Conservation (phyloP, 2,888 invertebrate species). For the Netelia melanura region DNA sequence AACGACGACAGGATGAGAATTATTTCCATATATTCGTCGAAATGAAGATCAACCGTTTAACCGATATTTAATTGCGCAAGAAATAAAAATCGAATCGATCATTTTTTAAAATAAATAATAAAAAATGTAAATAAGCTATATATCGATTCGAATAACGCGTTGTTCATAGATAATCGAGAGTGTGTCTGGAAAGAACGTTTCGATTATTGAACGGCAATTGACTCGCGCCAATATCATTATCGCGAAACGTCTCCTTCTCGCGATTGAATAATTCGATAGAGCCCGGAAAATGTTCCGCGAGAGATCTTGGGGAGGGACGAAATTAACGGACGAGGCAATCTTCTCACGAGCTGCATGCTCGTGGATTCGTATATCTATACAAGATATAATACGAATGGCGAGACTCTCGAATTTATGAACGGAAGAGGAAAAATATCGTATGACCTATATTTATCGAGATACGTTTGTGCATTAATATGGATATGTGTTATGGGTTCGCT, state of each 20-base stretch:
- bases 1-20: no score
- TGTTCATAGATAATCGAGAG: no score
- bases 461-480: background rate
- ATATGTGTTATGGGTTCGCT: background rate
- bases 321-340: constrained; percentile 8
- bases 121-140: no score
- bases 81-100: no score
- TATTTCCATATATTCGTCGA: no score
- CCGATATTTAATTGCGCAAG: no score
- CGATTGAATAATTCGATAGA: constrained; percentile 48
- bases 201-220: constrained; percentile 12
- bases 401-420: constrained; percentile 17
- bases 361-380: background rate
- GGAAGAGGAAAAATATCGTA: constrained; percentile 11
- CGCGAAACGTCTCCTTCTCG: constrained; percentile 10
- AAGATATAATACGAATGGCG: background rate
- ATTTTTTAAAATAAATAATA: no score
- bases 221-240: constrained; percentile 2
- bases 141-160: no score
- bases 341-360: background rate
- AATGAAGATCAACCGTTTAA: no score
- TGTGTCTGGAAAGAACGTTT: background rate
- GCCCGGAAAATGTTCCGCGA: background rate
- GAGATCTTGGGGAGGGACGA: background rate
- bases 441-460: background rate